Evolutionary conservation across 2,113 vertebrate genomes (phyloP).

Genomic region (Pseudolaguvia tuberculata): DNA sequence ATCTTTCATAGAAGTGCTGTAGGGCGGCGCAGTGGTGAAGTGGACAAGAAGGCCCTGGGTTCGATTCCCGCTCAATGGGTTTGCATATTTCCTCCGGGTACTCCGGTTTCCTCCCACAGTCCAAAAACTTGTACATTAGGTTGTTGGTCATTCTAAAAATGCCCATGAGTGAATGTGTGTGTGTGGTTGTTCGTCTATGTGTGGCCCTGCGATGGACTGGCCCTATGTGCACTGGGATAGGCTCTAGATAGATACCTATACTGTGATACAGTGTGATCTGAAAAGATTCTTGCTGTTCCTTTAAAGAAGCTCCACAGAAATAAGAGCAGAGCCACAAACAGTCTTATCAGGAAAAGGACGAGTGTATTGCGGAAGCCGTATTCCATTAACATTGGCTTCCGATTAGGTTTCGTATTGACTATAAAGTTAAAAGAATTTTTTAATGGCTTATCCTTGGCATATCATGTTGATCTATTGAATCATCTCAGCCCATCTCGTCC

Average conservation of each 20-base stretch:
- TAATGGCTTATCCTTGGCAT: slow-evolving; percentile 3
- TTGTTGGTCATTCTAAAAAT: too few species aligned
- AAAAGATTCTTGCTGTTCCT: background rate
- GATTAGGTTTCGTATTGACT: slow-evolving; percentile 11
- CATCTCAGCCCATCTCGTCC: background rate
- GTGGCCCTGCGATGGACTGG: too few species aligned
- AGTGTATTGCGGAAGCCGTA: background rate
- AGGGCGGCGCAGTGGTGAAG: too few species aligned
- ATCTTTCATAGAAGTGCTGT: background rate
- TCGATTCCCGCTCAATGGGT: too few species aligned
- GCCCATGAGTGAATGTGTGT: too few species aligned
- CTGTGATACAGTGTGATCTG: background rate
- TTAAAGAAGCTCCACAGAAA: background rate
- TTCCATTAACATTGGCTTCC: slow-evolving; percentile 15
- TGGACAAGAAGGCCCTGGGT: too few species aligned
- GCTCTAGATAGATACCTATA: too few species aligned
- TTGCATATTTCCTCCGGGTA: too few species aligned
- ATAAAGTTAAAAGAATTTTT: slow-evolving; percentile 23
- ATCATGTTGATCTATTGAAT: slow-evolving; percentile 10
- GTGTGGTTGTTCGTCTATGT: too few species aligned
- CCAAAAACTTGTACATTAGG: too few species aligned
- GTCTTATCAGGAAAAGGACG: slow-evolving; percentile 12
- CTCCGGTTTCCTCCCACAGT: too few species aligned
- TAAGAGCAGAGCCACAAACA: background rate
- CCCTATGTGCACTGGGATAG: too few species aligned